phyloP scores from a whole-genome alignment of 2,797 vertebrate species.

The Erithacus rubecula region DNA sequence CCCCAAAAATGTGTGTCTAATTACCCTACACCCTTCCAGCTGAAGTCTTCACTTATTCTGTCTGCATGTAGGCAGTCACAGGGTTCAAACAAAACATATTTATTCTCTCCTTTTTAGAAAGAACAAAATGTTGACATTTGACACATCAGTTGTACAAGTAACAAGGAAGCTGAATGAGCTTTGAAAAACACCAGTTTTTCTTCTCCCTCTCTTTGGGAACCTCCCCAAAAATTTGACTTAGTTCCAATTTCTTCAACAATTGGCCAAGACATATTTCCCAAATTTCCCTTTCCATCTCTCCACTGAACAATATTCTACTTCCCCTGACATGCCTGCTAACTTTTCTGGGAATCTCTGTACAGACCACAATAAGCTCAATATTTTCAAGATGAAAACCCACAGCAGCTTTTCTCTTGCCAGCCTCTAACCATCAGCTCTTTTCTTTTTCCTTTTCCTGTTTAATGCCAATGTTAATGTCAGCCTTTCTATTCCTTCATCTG shows the following conservation, averaged over 20 bases:
- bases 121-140: conserved; percentile 33
- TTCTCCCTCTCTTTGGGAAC: conserved; percentile 32
- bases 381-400: conserved; percentile 36
- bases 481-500: not conserved
- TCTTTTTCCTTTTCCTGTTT: not conserved
- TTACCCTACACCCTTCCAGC: not conserved
- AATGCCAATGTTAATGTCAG: not conserved
- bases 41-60: not conserved
- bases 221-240: conserved; percentile 39
- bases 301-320: conserved; percentile 34
- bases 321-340: not conserved
- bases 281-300: conserved; percentile 49
- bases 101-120: conserved; percentile 19
- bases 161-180: conserved; percentile 3
- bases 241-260: conserved; percentile 53
- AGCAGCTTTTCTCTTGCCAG: conserved; percentile 4
- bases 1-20: not conserved
- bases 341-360: conserved; percentile 28
- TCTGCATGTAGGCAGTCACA: not conserved
- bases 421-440: not conserved
- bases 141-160: conserved; percentile 1
- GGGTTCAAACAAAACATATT: not conserved
- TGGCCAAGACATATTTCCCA: conserved; percentile 34
- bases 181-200: conserved; percentile 2
- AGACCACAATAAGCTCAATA: conserved; percentile 23